Evolutionary conservation across 2,797 vertebrate species (phyloP).

Genomic region (Rhadinocentrus ornatus): DNA sequence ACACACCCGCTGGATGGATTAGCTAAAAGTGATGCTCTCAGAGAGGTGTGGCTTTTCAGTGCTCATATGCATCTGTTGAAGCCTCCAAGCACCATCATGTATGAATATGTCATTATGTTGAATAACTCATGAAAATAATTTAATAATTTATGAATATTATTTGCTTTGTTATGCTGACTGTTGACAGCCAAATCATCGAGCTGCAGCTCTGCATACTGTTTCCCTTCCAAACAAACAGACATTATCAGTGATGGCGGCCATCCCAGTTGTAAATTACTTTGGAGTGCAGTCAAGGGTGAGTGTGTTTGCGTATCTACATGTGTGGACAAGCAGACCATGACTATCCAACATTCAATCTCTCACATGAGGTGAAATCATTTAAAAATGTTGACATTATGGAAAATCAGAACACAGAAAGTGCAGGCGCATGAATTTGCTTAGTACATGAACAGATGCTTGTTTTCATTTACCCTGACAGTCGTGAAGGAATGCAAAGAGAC

Average conservation of each 20-base stretch:
- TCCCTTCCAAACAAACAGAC: conserved; percentile 63
- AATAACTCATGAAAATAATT: conserved; percentile 44
- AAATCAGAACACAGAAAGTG: conserved; percentile 21
- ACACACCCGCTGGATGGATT: conserved; percentile 47
- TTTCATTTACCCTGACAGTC: conserved; percentile 40
- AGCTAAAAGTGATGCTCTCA: conserved; percentile 19
- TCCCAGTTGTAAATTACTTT: conserved; percentile 76
- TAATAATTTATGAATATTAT: conserved; percentile 60
- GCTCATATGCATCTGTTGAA: conserved; percentile 1
- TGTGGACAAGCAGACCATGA: conserved; percentile 8
- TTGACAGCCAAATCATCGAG: conserved; percentile 63
- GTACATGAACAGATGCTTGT: conserved; percentile 47
- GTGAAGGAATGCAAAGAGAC: conserved; percentile 33
- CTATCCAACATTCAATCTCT: conserved; percentile 34
- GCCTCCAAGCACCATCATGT: conserved; percentile 27
- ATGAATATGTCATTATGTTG: conserved; percentile 15
- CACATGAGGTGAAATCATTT: conserved; percentile 10
- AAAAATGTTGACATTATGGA: conserved; percentile 17
- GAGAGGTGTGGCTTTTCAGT: conserved; percentile 24
- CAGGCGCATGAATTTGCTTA: conserved; percentile 29
- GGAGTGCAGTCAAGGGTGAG: conserved; percentile 72
- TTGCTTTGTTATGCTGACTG: conserved; percentile 58
- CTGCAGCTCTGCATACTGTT: conserved; percentile 36
- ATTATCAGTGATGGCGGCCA: conserved; percentile 60
- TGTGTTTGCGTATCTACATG: conserved; percentile 29